Percentiles rank a stretch among this genome's conserved stretches.
Evolutionary conservation across 2,888 invertebrate species (phyloP).

Genomic region (Cheilosia impressa): DNA sequence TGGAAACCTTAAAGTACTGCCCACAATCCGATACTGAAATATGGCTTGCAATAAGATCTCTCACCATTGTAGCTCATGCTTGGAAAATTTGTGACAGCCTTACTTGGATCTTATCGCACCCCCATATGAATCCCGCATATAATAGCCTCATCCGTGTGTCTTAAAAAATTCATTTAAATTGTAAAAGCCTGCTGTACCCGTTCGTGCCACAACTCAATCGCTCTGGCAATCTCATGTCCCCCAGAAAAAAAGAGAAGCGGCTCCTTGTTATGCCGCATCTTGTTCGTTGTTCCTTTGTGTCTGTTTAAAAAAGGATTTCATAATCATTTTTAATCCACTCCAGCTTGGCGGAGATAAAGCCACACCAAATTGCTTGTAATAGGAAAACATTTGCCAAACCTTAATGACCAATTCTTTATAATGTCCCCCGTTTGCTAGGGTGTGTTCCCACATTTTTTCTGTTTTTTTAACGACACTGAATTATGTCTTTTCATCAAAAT

Average conservation of each 20-base stretch:
- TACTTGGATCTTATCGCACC: neutral
- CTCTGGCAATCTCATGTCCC: neutral
- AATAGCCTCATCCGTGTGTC: neutral
- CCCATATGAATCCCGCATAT: neutral
- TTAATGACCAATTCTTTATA: slow-evolving; percentile 63
- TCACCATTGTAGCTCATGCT: neutral
- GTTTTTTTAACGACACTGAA: slow-evolving; percentile 54
- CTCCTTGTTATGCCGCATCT: slow-evolving; percentile 10
- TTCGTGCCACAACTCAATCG: neutral
- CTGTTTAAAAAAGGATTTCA: slow-evolving; percentile 51
- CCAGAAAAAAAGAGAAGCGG: neutral
- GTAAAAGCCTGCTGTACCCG: neutral
- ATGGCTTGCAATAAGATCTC: neutral
- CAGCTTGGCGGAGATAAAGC: slow-evolving; percentile 58
- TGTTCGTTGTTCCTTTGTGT: slow-evolving; percentile 6
- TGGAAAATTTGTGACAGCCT: neutral
- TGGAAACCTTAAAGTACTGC: too few species aligned
- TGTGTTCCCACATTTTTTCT: slow-evolving; percentile 7
- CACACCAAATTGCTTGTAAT: slow-evolving; percentile 57
- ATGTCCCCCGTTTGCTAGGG: slow-evolving; percentile 5
- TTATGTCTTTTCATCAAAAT: slow-evolving; percentile 56
- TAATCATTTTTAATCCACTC: slow-evolving; percentile 65
- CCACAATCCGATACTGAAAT: too few species aligned
- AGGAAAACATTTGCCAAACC: slow-evolving; percentile 70
- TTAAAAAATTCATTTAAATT: neutral